phyloP scores from a whole-genome alignment of 2,113 vertebrate species.

The Scytalopus superciliaris region DNA sequence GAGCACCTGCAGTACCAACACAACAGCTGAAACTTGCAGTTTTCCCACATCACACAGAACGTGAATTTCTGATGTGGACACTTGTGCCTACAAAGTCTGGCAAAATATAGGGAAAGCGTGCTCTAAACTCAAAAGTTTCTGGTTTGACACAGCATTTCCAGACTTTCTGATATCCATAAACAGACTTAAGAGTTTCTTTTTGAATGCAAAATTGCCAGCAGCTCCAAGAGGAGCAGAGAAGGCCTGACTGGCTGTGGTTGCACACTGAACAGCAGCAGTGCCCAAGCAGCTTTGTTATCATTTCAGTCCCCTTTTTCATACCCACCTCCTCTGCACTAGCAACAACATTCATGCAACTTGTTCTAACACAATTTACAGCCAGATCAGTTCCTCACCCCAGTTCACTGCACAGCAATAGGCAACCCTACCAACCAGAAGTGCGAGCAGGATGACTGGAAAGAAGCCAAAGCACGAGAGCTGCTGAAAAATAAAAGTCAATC shows the following conservation, averaged over 20 bases:
- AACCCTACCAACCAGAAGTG: not conserved
- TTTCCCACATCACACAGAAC: not conserved
- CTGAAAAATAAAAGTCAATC: not conserved
- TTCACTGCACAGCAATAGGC: not conserved
- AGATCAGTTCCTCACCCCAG: not conserved
- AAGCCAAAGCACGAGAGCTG: not conserved
- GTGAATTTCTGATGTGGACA: not conserved
- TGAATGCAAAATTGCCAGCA: not conserved
- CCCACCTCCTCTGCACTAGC: not conserved
- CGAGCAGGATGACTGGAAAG: not conserved
- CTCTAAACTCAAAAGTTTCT: not conserved
- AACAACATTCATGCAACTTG: not conserved
- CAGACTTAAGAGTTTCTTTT: not conserved
- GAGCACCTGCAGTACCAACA: not conserved
- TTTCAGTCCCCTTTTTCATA: not conserved
- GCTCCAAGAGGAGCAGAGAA: not conserved
- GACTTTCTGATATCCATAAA: not conserved
- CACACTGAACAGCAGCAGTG: not conserved
- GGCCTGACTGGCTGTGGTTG: not conserved
- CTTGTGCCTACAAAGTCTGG: not conserved
- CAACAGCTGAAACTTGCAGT: not conserved
- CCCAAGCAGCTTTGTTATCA: not conserved
- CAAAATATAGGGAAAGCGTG: not conserved
- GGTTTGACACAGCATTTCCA: not conserved
- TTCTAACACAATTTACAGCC: not conserved